Evolutionary conservation across 2,888 invertebrate species (phyloP).

Genomic region (Eilema depressum): DNA sequence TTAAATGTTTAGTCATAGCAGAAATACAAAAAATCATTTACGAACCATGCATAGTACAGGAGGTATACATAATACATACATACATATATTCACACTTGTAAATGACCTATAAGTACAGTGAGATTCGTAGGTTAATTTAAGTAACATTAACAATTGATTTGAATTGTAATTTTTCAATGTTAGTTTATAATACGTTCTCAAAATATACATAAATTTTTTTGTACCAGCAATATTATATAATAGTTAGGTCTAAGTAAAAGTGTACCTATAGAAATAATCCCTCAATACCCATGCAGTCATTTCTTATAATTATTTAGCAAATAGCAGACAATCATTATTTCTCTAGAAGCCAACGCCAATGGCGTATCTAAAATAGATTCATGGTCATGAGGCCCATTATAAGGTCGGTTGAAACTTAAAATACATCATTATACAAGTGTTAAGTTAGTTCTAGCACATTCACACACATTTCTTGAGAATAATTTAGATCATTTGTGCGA

Average conservation of each 20-base stretch:
- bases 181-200: neutral
- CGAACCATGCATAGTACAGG: too few species aligned
- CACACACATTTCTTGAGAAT: neutral
- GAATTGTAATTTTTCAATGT: too few species aligned
- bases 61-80: too few species aligned
- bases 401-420: neutral
- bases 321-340: neutral
- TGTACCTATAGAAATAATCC: too few species aligned
- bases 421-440: neutral
- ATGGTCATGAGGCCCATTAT: neutral
- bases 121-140: neutral
- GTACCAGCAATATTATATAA: neutral
- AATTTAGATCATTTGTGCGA: neutral
- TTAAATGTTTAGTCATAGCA: too few species aligned
- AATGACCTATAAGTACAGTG: too few species aligned
- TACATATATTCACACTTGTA: too few species aligned
- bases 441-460: neutral
- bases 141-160: neutral
- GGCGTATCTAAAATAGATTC: neutral
- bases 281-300: too few species aligned
- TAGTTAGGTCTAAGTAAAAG: too few species aligned
- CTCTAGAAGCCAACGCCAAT: neutral
- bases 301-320: too few species aligned
- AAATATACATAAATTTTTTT: neutral
- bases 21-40: too few species aligned